Evolutionary conservation across 2,113 vertebrate species (phyloP).

Genomic region (Nesospiza acunhae): DNA sequence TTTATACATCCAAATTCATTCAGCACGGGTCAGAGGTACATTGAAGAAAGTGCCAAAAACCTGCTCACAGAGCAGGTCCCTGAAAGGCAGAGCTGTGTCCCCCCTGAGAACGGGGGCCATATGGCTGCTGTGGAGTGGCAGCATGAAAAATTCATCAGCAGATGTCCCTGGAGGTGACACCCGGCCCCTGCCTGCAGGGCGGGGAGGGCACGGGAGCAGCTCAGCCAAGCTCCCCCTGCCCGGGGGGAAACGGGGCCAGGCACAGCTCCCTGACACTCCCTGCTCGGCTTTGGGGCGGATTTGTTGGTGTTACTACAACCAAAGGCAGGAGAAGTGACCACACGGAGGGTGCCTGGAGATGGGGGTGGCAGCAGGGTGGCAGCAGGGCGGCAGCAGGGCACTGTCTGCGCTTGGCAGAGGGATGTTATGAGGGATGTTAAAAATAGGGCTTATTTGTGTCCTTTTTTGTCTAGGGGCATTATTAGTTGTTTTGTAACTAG

Average conservation of each 20-base stretch:
- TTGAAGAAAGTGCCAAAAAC: not conserved
- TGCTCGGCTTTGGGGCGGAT: not conserved
- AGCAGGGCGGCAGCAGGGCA: not conserved
- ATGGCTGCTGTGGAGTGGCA: not conserved
- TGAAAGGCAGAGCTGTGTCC: not conserved
- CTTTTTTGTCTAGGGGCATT: no score
- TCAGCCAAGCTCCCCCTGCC: not conserved
- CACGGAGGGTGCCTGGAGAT: fast-evolving
- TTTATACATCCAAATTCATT: not conserved
- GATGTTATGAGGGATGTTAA: no score
- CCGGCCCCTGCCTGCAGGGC: fast-evolving
- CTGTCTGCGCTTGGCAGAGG: no score
- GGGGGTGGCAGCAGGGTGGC: not conserved
- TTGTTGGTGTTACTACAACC: not conserved
- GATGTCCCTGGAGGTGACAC: not conserved
- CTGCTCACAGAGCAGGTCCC: not conserved
- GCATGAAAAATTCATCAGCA: not conserved
- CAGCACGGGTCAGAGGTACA: not conserved
- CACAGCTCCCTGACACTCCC: fast-evolving
- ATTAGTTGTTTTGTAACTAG: no score
- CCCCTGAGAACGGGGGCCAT: not conserved
- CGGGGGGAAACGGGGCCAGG: not conserved
- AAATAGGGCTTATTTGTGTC: no score
- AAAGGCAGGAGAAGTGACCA: fast-evolving
- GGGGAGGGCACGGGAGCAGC: not conserved